These are phyloP conservation scores for Neoniphon sammara DNA, from an alignment of 2,797 vertebrate genomes.

Conservation along the genomic window DNA sequence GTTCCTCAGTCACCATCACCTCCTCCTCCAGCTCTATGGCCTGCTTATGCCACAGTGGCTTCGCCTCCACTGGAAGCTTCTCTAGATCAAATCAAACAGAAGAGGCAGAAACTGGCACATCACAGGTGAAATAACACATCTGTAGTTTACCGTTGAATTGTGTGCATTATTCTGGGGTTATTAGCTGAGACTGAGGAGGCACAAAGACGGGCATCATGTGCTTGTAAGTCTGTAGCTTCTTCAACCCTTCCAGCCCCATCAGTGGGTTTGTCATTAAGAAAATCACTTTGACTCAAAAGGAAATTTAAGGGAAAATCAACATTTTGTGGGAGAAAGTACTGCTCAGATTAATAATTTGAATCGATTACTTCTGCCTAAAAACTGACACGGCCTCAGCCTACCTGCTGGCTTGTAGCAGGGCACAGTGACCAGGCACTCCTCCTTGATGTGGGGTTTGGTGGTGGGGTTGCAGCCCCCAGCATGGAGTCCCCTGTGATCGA, in stretches of 20 bases:
- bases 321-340: no score
- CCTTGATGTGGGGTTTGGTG: slow-evolving; percentile 97
- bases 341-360: no score
- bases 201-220: no score
- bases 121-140: not conserved
- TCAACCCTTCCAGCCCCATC: no score
- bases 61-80: slow-evolving; percentile 92
- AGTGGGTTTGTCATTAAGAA: no score
- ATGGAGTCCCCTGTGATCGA: slow-evolving; percentile 94
- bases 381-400: slow-evolving; percentile 60
- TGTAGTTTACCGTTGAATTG: not conserved
- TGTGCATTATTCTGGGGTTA: not conserved
- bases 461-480: slow-evolving; percentile 93
- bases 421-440: slow-evolving; percentile 92
- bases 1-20: slow-evolving; percentile 88
- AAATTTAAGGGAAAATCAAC: no score
- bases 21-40: slow-evolving; percentile 95
- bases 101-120: slow-evolving; percentile 1
- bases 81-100: slow-evolving; percentile 78
- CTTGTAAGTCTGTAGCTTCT: no score
- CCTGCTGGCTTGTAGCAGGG: slow-evolving; percentile 96
- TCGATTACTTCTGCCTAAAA: not conserved
- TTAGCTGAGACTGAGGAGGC: not conserved
- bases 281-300: no score
- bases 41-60: slow-evolving; percentile 95